phyloP scores from a whole-genome alignment of 2,797 vertebrate species.

The Acrossocheilus wenchowensis region DNA sequence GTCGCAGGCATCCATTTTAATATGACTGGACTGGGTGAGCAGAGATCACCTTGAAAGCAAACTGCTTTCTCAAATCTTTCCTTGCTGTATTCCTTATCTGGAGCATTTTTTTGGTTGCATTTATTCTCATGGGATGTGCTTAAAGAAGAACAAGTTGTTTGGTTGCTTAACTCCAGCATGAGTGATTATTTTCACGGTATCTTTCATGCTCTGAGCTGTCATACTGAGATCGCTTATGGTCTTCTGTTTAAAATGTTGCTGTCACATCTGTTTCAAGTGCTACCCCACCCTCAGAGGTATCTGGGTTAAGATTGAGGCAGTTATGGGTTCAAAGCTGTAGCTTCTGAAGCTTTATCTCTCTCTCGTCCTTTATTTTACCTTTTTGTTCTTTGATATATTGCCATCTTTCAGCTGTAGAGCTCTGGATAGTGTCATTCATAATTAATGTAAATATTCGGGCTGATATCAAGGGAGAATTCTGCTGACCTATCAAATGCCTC shows the following conservation, averaged over 20 bases:
- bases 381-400: not conserved
- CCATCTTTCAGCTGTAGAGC: not conserved
- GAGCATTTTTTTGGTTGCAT: slow-evolving; percentile 56
- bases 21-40: slow-evolving; percentile 51
- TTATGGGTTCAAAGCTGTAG: not conserved
- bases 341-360: not conserved
- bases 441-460: slow-evolving; percentile 8
- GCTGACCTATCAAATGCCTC: slow-evolving; percentile 29
- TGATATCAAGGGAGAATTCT: not conserved
- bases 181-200: not conserved
- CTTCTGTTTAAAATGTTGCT: not conserved
- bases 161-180: not conserved
- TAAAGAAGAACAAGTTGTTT: slow-evolving; percentile 1
- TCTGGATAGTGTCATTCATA: not conserved
- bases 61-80: slow-evolving; percentile 46
- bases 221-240: not conserved
- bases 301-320: slow-evolving; percentile 8
- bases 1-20: slow-evolving; percentile 69
- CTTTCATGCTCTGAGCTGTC: not conserved
- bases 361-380: not conserved
- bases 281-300: slow-evolving; percentile 6
- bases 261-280: slow-evolving; percentile 4
- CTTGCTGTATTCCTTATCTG: slow-evolving; percentile 51
- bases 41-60: slow-evolving; percentile 74
- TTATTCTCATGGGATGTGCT: slow-evolving; percentile 49